Conservation (phyloP, 2,797 vertebrate species). For the Sebastes ruberrimus region DNA sequence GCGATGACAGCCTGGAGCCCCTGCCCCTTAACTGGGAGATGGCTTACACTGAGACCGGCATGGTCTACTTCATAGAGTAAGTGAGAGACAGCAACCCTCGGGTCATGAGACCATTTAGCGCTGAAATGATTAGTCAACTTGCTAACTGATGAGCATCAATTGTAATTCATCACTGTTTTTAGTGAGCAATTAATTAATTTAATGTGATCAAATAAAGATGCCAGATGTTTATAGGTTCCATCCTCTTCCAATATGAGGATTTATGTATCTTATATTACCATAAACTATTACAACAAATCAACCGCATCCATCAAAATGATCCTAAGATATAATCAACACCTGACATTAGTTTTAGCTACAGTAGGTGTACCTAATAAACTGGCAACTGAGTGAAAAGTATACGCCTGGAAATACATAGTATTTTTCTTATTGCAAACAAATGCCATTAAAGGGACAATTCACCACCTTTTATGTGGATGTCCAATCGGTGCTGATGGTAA, state of each 20-base stretch:
- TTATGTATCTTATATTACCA: background rate
- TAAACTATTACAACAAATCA: background rate
- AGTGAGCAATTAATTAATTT: background rate
- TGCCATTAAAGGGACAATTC: background rate
- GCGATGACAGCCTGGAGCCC: conserved; percentile 93
- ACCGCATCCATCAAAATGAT: background rate
- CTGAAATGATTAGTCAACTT: background rate
- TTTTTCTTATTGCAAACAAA: background rate
- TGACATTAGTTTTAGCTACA: background rate
- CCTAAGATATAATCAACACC: background rate
- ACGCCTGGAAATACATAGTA: background rate
- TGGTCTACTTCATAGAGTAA: conserved; percentile 99
- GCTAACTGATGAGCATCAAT: background rate
- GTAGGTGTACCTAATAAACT: background rate
- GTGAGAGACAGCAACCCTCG: conserved; percentile 53
- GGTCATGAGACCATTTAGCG: background rate
- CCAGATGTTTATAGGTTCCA: background rate
- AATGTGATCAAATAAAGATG: background rate
- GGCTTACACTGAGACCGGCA: conserved; percentile 97
- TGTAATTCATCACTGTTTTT: background rate
- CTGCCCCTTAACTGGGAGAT: conserved; percentile 98
- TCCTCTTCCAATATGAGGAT: background rate
- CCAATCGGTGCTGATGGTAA: background rate
- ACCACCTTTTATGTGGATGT: background rate
- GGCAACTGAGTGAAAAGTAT: background rate